phyloP scores from a whole-genome alignment of 2,113 vertebrate species.

The Dermatemys mawii region DNA sequence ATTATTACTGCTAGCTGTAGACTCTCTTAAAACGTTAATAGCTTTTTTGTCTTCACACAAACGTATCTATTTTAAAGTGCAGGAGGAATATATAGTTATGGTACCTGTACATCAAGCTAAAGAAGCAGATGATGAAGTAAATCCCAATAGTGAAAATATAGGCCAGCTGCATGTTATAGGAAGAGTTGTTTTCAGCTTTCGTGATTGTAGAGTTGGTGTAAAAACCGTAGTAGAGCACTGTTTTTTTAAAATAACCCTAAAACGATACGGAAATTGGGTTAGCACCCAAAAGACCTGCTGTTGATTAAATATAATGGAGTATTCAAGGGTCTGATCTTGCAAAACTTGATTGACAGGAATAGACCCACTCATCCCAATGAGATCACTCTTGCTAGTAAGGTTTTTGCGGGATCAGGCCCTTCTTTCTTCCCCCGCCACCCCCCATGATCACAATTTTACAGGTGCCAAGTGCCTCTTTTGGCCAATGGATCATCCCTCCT shows the following conservation, averaged over 20 bases:
- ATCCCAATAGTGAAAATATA: slow-evolving; percentile 91
- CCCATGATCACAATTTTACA: neutral
- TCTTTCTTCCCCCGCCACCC: neutral
- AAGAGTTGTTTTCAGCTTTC: neutral
- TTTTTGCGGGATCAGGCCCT: neutral
- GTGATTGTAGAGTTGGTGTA: slow-evolving; percentile 82
- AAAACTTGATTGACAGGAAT: neutral
- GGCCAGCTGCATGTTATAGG: slow-evolving; percentile 92
- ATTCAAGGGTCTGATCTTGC: neutral
- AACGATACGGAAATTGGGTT: neutral
- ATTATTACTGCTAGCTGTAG: neutral
- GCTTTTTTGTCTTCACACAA: neutral
- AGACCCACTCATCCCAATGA: neutral
- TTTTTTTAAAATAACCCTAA: slow-evolving; percentile 81
- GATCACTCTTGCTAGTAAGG: neutral
- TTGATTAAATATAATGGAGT: neutral
- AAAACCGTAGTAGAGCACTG: slow-evolving; percentile 91
- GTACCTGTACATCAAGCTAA: slow-evolving; percentile 90
- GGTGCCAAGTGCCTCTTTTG: neutral
- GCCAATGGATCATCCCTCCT: neutral
- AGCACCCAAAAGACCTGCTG: neutral
- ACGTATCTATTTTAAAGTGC: neutral
- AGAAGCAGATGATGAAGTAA: slow-evolving; percentile 87
- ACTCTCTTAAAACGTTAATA: too few species aligned
- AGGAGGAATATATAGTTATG: neutral